Evolutionary conservation across 2,797 vertebrate genomes (phyloP).

Genomic region (Neostethus bicornis): DNA sequence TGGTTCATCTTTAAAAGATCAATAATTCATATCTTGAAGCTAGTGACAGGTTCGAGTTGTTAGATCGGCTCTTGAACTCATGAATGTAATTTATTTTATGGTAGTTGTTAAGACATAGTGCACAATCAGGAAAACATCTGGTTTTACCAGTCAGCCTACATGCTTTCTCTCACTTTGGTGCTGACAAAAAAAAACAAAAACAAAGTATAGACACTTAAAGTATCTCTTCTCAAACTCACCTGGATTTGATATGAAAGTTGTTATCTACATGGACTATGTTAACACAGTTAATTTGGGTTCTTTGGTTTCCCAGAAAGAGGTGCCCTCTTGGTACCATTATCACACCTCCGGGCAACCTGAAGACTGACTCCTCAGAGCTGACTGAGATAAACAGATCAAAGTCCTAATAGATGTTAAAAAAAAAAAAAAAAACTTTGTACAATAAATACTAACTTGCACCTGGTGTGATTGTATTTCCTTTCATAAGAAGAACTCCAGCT

Average conservation of each 20-base stretch:
- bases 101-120: neutral
- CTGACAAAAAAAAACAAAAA: neutral
- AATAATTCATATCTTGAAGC: too few species aligned
- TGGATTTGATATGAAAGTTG: neutral
- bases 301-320: too few species aligned
- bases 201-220: neutral
- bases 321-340: neutral
- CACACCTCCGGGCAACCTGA: neutral
- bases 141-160: too few species aligned
- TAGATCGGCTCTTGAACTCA: neutral
- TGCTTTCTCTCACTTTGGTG: neutral
- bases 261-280: too few species aligned
- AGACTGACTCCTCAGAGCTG: neutral
- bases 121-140: neutral
- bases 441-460: too few species aligned
- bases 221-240: neutral
- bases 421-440: too few species aligned
- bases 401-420: neutral
- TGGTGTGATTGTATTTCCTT: too few species aligned
- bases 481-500: constrained; percentile 8
- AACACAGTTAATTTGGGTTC: neutral
- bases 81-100: neutral
- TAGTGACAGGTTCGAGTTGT: too few species aligned
- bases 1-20: too few species aligned
- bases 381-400: neutral